phyloP scores from a whole-genome alignment of 2,888 invertebrate species.

The Campopleginae sp. region DNA sequence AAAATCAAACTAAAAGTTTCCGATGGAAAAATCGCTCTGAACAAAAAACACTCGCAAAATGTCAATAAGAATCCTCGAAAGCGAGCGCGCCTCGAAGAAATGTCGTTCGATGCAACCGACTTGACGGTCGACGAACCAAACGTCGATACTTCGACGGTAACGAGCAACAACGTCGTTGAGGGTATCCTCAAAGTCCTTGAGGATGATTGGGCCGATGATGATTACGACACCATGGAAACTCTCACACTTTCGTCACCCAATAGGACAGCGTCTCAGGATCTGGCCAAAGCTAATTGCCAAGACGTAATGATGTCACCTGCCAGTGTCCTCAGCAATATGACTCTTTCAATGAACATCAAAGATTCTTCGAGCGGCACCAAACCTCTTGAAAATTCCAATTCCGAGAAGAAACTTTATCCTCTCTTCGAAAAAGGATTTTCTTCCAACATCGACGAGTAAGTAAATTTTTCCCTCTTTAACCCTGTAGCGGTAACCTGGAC shows the following conservation, averaged over 20 bases:
- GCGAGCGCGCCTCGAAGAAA: conserved; percentile 69
- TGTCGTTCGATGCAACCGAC: conserved; percentile 80
- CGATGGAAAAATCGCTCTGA: conserved; percentile 79
- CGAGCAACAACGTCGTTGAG: conserved; percentile 77
- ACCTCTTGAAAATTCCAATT: not conserved
- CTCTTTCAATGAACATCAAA: conserved; percentile 85
- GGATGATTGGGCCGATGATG: conserved; percentile 81
- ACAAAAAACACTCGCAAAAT: conserved; percentile 55
- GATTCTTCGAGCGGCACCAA: conserved; percentile 70
- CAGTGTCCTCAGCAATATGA: conserved; percentile 85
- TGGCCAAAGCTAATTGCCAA: conserved; percentile 65
- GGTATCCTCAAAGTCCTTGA: conserved; percentile 82
- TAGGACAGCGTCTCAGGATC: conserved; percentile 61
- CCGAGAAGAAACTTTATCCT: conserved; percentile 76
- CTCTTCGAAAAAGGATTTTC: conserved; percentile 78
- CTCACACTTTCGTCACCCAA: conserved; percentile 71
- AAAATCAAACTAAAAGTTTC: conserved; percentile 82
- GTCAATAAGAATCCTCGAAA: conserved; percentile 63
- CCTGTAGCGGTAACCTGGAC: too few species aligned
- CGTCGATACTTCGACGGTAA: conserved; percentile 75
- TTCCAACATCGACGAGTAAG: conserved; percentile 73
- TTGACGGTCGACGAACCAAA: conserved; percentile 80
- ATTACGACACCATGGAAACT: conserved; percentile 77
- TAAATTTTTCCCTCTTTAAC: too few species aligned
- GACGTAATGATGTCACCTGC: conserved; percentile 84